Evolutionary conservation across 1,140 invertebrate species (phyloP), one percentile per base, ranked within the genome.

Genomic region (Eumaeus atala): DNA sequence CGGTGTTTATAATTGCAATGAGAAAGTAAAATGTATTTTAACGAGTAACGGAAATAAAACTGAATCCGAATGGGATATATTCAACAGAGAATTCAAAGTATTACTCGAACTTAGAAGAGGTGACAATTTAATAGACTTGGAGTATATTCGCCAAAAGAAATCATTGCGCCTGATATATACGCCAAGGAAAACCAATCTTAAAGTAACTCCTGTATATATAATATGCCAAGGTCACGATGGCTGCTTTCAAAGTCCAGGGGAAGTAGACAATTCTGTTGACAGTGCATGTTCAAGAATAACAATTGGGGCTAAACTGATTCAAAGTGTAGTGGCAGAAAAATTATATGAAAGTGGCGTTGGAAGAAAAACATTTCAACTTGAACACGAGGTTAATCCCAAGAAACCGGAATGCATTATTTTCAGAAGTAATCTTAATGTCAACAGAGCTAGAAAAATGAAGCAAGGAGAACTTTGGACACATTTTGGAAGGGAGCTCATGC

Each of bases 291-390:
- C 90, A 5, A 90, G 94, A 63, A 96, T 98, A 68, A 90, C 91
- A 53, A 77, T 97, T 12, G 94, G 93, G 35, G 90, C 93, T 9
- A 91, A 93, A 69, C 83, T 98, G 28, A 90, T 97, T 44, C 97
- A 98, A 84, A 92, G 92, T 57, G 88, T 98, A 59, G 94, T 93
- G 59, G 95, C 95, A 0, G 95, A 97, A 77, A 97, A 96, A 74
- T 81, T 98, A n/a, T 89, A 90, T 54, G 94, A 97, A 73, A 91
- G 93, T 52, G 94, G 93, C 14, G 91, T 95, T 48, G 91, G 90
- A 3, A 89, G 93, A 52, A 93, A 94, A 86, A 95, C 95, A 1
- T 98, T 98, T 78, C 91, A 93, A 67, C 70, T 98, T 10, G 92
- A 92, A 67, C 82, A 90, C 51, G 91, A 92, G 70, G 71, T 92